A percentile compares a stretch with the other conserved stretches of the same genome.
These are phyloP conservation scores for Neodiprion pinetum DNA, from an alignment of 1,140 invertebrate species.

Conservation along the genomic window DNA sequence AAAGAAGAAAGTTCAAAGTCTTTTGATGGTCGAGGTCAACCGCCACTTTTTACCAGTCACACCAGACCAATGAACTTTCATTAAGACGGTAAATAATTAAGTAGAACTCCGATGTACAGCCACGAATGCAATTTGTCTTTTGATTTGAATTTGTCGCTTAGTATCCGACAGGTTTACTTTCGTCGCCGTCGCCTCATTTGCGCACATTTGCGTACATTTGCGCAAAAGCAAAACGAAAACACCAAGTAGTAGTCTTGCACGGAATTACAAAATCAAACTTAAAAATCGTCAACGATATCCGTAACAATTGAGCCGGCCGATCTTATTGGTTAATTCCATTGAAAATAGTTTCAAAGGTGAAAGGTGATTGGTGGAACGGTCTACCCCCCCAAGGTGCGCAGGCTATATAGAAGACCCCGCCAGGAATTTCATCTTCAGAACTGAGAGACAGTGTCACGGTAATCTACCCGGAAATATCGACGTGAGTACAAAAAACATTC, in stretches of 20 bases:
- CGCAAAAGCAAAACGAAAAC: background rate
- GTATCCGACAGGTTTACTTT: background rate
- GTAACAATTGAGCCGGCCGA: background rate
- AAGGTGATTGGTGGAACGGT: conserved; percentile 48
- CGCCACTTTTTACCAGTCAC: background rate
- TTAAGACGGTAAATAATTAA: background rate
- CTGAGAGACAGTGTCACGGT: conserved; percentile 59
- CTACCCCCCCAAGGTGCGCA: conserved; percentile 52
- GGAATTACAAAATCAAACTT: conserved; percentile 23
- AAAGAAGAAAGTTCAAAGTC: conserved; percentile 5
- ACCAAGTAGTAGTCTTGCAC: background rate
- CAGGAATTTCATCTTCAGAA: conserved; percentile 60
- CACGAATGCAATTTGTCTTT: background rate
- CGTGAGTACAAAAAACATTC: conserved; percentile 48
- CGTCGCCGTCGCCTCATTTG: background rate
- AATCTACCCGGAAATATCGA: conserved; percentile 47
- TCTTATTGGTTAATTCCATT: conserved; percentile 47
- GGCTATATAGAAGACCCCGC: conserved; percentile 60
- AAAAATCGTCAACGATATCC: conserved; percentile 19
- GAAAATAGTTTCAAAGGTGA: conserved; percentile 50
- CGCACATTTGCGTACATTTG: background rate
- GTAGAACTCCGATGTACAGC: background rate
- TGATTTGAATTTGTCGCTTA: background rate
- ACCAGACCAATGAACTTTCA: background rate
- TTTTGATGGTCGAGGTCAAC: conserved; percentile 4